Base-by-base conservation (phyloP, 2,888 invertebrate species). In the Himalopsyche anomala region DNA sequence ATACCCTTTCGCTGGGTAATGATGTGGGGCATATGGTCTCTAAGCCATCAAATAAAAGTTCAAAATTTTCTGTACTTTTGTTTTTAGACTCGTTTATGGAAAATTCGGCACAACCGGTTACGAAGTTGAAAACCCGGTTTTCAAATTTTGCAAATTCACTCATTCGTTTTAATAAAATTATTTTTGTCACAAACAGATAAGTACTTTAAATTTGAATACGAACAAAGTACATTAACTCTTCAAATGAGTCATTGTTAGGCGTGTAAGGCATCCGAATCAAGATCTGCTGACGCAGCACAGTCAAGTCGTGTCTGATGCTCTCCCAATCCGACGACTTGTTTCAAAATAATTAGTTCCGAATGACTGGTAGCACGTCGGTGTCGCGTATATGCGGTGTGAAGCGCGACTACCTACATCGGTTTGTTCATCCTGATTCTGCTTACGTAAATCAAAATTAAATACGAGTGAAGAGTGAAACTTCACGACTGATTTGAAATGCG, bases 291-390 rank as follows among this genome's bases (percentile, higher is more conserved):
- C 74, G 36, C 36, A 15, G 36, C 74, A 74, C 36, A 36, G 74
- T 74, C 38, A 36, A 74, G 74, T 36, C 19, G 74, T 36, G 38
- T 74, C 74, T 74, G 38, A 12, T 36, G 36, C 19, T 38, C 15
- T 74, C 5, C n/a, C 62, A 62, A 62, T 62, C 4, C 28, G 36
- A 36, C 74, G 36, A 74, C 74, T 74, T 74, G 38, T 74, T 74
- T 74, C 19, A 74, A 38, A 36, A 74, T 74, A 74, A 74, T 74
- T 74, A 74, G 74, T 74, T 74, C 36, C 38, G 36, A 74, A 74
- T 38, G 74, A 74, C 11, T 74, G 15, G 12, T 9, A 38, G 38
- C 74, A 74, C 74, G 38, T 74, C 19, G 74, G 15, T 36, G 36
- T 15, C 74, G 28, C 74, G 15, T 38, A 19, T 74, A 74, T 38